Percentiles rank a stretch among this genome's conserved stretches.
phyloP scores from a whole-genome alignment of 2,797 vertebrate genomes.

The Sciurus vulgaris region DNA sequence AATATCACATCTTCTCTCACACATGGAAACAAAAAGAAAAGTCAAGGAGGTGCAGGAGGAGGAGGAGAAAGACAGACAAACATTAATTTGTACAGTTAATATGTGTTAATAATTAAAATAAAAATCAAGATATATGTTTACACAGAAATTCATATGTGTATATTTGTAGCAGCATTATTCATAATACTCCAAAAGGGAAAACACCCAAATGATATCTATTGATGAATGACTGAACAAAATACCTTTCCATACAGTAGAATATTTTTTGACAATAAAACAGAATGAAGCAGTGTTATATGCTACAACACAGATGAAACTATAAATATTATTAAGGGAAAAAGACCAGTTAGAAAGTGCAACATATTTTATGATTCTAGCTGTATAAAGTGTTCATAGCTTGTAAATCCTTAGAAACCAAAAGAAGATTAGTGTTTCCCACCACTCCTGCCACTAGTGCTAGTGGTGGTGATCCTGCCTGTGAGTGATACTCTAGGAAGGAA shows the following conservation, averaged over 20 bases:
- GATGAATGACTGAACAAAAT: background rate
- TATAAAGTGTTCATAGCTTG: background rate
- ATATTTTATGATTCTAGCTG: background rate
- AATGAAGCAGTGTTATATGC: background rate
- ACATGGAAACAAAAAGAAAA: too few relatives aligned
- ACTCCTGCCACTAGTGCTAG: background rate
- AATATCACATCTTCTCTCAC: too few relatives aligned
- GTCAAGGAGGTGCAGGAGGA: too few relatives aligned
- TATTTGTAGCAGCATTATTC: constrained; percentile 12
- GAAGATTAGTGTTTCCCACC: background rate
- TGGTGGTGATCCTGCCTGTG: background rate
- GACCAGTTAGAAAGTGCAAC: background rate
- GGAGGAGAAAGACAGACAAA: too few relatives aligned
- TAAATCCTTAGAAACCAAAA: background rate
- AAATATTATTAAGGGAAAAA: background rate
- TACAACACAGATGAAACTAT: background rate
- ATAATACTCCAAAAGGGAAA: background rate
- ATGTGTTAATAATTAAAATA: too few relatives aligned
- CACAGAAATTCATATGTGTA: background rate
- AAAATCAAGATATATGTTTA: background rate
- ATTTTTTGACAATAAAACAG: constrained; percentile 22
- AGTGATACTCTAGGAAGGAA: background rate
- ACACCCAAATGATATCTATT: background rate
- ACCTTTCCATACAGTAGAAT: background rate
- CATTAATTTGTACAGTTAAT: too few relatives aligned